Evolutionary conservation across 2,888 invertebrate genomes (phyloP).

Genomic region (Oxyteleia sp.): DNA sequence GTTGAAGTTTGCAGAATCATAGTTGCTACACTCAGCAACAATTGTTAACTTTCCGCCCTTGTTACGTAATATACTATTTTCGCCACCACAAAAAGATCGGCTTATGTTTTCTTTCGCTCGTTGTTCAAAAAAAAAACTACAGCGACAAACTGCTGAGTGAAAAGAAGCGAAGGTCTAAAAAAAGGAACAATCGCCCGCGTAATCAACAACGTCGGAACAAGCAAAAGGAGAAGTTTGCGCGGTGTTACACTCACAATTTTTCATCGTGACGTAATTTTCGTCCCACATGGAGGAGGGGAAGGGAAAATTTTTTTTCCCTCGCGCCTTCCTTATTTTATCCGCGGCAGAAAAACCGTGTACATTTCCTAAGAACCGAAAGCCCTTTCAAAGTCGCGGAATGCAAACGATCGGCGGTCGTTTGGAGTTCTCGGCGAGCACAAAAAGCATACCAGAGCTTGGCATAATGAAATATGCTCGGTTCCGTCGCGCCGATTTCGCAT

Average conservation of each 20-base stretch:
- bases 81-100: too few relatives aligned
- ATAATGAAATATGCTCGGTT: slow-evolving; percentile 71
- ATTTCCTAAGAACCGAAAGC: slow-evolving; percentile 31
- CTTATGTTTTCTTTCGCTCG: too few relatives aligned
- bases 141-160: too few relatives aligned
- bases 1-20: too few relatives aligned
- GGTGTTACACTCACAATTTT: slow-evolving; percentile 46
- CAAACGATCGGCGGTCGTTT: slow-evolving; percentile 45
- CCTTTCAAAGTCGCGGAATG: slow-evolving; percentile 36
- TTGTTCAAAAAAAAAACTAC: too few relatives aligned
- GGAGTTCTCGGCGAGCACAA: slow-evolving; percentile 27
- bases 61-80: too few relatives aligned
- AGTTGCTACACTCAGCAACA: too few relatives aligned
- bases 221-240: slow-evolving; percentile 9
- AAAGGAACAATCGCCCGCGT: slow-evolving; percentile 34
- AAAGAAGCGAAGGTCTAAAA: too few relatives aligned
- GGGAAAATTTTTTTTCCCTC: slow-evolving; percentile 26
- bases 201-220: slow-evolving; percentile 24
- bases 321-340: slow-evolving; percentile 2
- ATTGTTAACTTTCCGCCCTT: too few relatives aligned
- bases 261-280: slow-evolving; percentile 63
- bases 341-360: slow-evolving; percentile 9
- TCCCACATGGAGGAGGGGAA: slow-evolving; percentile 9
- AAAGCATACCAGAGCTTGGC: slow-evolving; percentile 52
- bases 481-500: slow-evolving; percentile 51